Base-by-base conservation (phyloP, 1,140 invertebrate genomes). In the Drosophila ercepeae region DNA sequence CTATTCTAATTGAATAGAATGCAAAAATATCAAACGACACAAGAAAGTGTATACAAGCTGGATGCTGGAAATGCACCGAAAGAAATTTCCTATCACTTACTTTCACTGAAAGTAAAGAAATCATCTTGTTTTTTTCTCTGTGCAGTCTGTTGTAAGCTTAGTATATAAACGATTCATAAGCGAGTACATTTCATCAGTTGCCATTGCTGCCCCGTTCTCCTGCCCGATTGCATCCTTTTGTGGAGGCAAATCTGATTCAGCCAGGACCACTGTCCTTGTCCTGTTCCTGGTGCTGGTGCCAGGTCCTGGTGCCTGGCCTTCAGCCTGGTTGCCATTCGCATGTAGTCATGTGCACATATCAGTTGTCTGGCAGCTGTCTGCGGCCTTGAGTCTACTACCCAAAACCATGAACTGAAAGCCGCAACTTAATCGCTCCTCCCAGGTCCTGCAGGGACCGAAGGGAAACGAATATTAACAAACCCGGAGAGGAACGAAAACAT, bases 291-390 rank as follows among this genome's bases (percentile, higher is more conserved):
- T 25, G n/a, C n/a, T n/a, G n/a, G n/a, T n/a, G n/a, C 13, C 16
- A 27, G 32, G 58, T 16, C 39, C 60, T 77, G 51, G 21, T 51
- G 64, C 67, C 68, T 70, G 74, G 50, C 78, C 54, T 51, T 55
- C 55, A 51, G 69, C 41, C 52, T 34, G 50, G 27, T 69, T 19
- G 49, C 54, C 65, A 78, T 71, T 68, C 67, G 52, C 59, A 75
- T 78, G 79, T 68, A 73, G 49, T 86, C 84, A 84, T 84, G 76
- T 89, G 83, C 63, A 79, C 83, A 89, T 89, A 89, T 89, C 86
- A 89, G 86, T 81, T 83, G 86, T 89, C 88, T 89, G 88, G 77
- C 86, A 89, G 86, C 65, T 81, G 86, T 89, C 86, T 89, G 86
- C 81, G 86, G 81, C 82, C 82, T 88, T 88, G 82, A 88, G 65